phyloP scores from a whole-genome alignment of 2,888 invertebrate genomes.

The Aleiodes alternator region DNA sequence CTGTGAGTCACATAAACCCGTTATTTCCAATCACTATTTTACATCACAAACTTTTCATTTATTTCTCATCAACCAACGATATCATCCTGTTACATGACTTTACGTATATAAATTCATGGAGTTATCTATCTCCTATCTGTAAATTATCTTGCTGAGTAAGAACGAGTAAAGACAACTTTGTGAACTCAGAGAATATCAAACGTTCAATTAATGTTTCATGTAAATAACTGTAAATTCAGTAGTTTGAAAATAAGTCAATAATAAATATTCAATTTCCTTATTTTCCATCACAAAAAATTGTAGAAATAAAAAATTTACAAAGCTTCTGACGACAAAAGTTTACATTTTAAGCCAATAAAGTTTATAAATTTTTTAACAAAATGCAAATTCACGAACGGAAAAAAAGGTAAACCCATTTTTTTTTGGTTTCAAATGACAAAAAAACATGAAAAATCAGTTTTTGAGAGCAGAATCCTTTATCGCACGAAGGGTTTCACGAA shows the following conservation, averaged over 20 bases:
- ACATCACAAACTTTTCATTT: constrained; percentile 9
- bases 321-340: no score
- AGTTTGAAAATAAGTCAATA: constrained; percentile 10
- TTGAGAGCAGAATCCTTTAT: background rate
- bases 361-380: no score
- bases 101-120: background rate
- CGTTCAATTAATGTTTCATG: constrained; percentile 9
- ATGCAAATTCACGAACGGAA: no score
- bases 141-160: constrained; percentile 27
- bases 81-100: background rate
- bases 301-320: constrained; percentile 2
- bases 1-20: constrained; percentile 9
- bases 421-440: background rate
- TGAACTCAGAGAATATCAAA: constrained; percentile 7
- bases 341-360: no score
- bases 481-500: background rate
- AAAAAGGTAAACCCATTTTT: no score
- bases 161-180: constrained; percentile 17
- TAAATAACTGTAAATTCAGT: constrained; percentile 11
- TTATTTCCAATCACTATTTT: constrained; percentile 13
- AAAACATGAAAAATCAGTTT: background rate
- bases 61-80: constrained; percentile 1
- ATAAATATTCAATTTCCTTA: constrained; percentile 16
- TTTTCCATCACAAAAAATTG: background rate
- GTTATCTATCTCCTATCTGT: constrained; percentile 2